Base-by-base conservation (phyloP, 2,113 vertebrate genomes). In the Enhydra lutris region DNA sequence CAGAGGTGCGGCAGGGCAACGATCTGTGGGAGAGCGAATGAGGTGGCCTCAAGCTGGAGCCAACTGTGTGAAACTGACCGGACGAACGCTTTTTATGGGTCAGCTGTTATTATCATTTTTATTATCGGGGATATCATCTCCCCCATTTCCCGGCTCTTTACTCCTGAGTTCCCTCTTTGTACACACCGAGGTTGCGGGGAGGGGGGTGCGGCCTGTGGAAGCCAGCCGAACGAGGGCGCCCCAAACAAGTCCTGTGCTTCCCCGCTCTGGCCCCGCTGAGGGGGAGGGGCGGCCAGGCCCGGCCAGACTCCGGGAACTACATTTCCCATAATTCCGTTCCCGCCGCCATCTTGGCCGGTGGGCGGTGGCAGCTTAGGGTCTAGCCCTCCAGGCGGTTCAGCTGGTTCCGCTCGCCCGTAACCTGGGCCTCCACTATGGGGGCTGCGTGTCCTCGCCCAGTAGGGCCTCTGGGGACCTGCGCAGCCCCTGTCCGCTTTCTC, bases 301-400 rank as follows among this genome's bases (percentile, higher is more conserved):
- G n/a, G 6, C 29, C 12, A 6, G 0, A 1, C 31, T 20, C 26
- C 3, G 10, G 1, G 91, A 83, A 98, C 98, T 97, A 98, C 98
- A 89, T 42, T 93, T 93, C 97, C 98, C 98, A 96, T 26, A 81
- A 76, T n/a, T 6, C 96, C 42, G 3, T 7, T 6, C 7, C 7
- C 4, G 29, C 59, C 61, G 96, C 97, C 98, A 97, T 97, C 83
- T 97, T 94, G 95, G 61, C 87, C 23, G 10, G 97, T 95, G 97
- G 98, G 97, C 95, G 97, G 98, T 85, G 98, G 97, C 91, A 24
- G 95, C 36, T 85, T 4, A 9, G 67, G 89, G 88, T 86, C 83
- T 45, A 76, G 85, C 39, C 45, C 31, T 86, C 85, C 24, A 0
- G 57, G 52, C 78, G 4, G 1, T 69, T 61, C 2, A n/a, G 55